A percentile compares a stretch with the other conserved stretches of the same genome.
Evolutionary conservation across 2,888 invertebrate species (phyloP).

Genomic region (Bruchidius siliquastri): DNA sequence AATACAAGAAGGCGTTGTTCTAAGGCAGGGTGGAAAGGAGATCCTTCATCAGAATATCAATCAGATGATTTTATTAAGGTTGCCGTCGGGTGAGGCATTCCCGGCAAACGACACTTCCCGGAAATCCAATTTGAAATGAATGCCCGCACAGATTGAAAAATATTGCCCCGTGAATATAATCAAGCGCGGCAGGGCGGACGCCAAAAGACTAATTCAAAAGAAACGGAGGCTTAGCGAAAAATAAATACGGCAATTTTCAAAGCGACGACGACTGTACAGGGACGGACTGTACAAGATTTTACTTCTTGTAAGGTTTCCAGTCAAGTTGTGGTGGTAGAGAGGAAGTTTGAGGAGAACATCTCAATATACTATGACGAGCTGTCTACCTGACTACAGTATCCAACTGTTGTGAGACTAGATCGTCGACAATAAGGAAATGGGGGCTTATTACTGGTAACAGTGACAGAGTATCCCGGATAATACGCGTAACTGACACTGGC

Average conservation of each 20-base stretch:
- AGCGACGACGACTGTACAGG: conserved; percentile 15
- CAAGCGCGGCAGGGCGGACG: conserved; percentile 17
- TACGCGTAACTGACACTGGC: no score
- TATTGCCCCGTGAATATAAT: conserved; percentile 26
- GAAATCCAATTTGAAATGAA: conserved; percentile 20
- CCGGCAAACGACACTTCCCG: conserved; percentile 1
- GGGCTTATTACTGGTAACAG: no score
- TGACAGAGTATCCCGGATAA: no score
- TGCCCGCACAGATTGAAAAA: conserved; percentile 25
- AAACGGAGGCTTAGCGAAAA: conserved; percentile 33
- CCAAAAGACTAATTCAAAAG: conserved; percentile 35
- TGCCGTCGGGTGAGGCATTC: neutral
- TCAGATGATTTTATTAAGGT: neutral
- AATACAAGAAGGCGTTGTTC: no score
- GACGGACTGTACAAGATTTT: neutral
- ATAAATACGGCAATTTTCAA: conserved; percentile 46
- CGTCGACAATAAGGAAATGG: no score
- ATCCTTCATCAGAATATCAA: neutral
- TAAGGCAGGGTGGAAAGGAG: no score
- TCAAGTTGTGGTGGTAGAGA: no score
- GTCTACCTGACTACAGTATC: no score
- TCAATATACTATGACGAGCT: no score
- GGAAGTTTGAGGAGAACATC: no score
- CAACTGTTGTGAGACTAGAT: no score
- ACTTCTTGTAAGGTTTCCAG: neutral